A percentile compares a stretch with the other conserved stretches of the same genome.
Evolutionary conservation across 2,797 vertebrate genomes (phyloP).

Genomic region (Vipera ursinii): DNA sequence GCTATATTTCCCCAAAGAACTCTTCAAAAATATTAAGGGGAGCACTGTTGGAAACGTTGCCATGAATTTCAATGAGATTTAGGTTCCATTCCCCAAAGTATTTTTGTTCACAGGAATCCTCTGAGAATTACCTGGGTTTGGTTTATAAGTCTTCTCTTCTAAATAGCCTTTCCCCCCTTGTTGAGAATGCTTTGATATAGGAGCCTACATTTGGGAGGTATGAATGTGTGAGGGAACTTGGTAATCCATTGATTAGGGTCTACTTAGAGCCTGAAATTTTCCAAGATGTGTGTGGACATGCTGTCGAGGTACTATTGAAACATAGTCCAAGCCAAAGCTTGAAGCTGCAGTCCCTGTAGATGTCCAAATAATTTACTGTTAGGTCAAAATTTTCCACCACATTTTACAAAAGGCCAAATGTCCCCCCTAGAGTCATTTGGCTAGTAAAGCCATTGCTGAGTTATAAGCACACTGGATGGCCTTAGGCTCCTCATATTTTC

Average conservation of each 20-base stretch:
- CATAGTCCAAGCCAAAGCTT: background rate
- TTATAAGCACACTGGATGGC: background rate
- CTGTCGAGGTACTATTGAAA: background rate
- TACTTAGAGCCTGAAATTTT: background rate
- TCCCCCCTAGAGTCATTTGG: background rate
- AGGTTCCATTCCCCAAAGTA: slow-evolving; percentile 17
- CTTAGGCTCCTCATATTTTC: background rate
- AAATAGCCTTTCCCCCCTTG: background rate
- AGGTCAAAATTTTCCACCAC: background rate
- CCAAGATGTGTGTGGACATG: background rate
- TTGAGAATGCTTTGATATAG: background rate
- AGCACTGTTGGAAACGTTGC: slow-evolving; percentile 6
- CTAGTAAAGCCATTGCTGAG: background rate
- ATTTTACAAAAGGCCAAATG: background rate
- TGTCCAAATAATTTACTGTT: background rate
- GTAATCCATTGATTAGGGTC: background rate
- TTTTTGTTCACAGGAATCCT: slow-evolving; percentile 12
- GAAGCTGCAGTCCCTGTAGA: background rate
- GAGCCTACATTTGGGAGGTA: background rate
- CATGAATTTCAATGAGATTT: slow-evolving; percentile 30
- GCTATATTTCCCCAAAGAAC: slow-evolving; percentile 35
- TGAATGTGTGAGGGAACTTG: background rate
- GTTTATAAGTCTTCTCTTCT: slow-evolving; percentile 18
- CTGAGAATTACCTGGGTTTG: slow-evolving; percentile 10
- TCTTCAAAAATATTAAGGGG: slow-evolving; percentile 33